Evolutionary conservation across 2,888 invertebrate genomes (phyloP).

Genomic region (Drosophila niveifrons): DNA sequence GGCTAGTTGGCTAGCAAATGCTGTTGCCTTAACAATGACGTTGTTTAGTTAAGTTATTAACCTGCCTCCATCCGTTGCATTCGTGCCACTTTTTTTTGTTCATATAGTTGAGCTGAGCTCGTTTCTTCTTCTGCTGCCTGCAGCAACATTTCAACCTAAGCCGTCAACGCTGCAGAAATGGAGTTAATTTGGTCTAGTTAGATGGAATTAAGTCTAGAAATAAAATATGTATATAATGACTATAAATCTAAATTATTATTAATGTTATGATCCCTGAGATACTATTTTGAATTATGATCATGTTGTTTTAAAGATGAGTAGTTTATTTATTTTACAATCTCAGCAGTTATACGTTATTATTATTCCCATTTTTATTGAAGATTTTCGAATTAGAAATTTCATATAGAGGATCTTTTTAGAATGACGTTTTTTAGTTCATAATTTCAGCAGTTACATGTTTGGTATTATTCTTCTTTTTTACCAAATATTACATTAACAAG

Average conservation of each 20-base stretch:
- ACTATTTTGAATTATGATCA: not conserved
- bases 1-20: conserved; percentile 22
- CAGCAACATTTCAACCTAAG: conserved; percentile 57
- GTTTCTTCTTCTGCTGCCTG: conserved; percentile 29
- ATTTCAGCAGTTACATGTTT: too few relatives aligned
- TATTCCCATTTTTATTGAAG: too few relatives aligned
- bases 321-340: too few relatives aligned
- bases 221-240: conserved; percentile 1
- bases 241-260: not conserved
- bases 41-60: conserved; percentile 81
- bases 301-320: too few relatives aligned
- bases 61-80: conserved; percentile 55
- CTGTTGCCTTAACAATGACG: conserved; percentile 59
- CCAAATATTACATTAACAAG: too few relatives aligned
- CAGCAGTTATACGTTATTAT: too few relatives aligned
- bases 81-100: conserved; percentile 35
- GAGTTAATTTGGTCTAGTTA: conserved; percentile 7
- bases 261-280: not conserved
- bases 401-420: too few relatives aligned
- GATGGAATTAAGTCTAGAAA: not conserved
- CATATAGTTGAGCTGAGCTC: conserved; percentile 29
- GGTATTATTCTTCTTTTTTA: too few relatives aligned
- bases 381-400: too few relatives aligned
- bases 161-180: conserved; percentile 32
- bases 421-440: too few relatives aligned